These are phyloP conservation scores for Pegoplata infirma DNA, from an alignment of 2,888 invertebrate species.

Conservation along the genomic window DNA sequence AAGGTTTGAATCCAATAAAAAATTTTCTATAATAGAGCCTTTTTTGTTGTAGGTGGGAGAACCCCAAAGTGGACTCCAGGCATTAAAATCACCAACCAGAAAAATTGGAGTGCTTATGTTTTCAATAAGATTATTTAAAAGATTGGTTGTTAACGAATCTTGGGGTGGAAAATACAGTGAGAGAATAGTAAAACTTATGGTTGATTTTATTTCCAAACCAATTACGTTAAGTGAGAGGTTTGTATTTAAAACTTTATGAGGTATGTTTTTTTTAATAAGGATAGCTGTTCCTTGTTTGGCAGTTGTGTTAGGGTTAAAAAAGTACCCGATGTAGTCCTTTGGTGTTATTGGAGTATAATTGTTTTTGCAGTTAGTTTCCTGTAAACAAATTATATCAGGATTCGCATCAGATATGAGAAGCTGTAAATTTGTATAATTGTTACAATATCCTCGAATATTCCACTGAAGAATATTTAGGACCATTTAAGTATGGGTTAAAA, in stretches of 20 bases:
- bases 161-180: conserved; percentile 2
- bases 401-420: conserved; percentile 7
- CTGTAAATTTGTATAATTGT: conserved; percentile 19
- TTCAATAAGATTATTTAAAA: neutral
- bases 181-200: neutral
- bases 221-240: neutral
- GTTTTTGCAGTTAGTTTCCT: conserved; percentile 21
- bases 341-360: neutral
- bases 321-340: conserved; percentile 4
- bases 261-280: neutral
- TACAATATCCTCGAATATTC: conserved; percentile 1
- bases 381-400: conserved; percentile 22
- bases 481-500: too few species aligned
- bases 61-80: conserved; percentile 15
- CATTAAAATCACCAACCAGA: conserved; percentile 14
- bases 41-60: neutral
- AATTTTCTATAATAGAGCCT: neutral
- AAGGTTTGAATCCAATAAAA: neutral
- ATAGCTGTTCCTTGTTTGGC: conserved; percentile 6
- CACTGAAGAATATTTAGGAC: too few species aligned
- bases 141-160: neutral
- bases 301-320: neutral
- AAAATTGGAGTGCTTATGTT: neutral
- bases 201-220: neutral
- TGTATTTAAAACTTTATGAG: conserved; percentile 5